Base-by-base conservation (phyloP, 2,888 invertebrate species). In the Cistogaster globosa region DNA sequence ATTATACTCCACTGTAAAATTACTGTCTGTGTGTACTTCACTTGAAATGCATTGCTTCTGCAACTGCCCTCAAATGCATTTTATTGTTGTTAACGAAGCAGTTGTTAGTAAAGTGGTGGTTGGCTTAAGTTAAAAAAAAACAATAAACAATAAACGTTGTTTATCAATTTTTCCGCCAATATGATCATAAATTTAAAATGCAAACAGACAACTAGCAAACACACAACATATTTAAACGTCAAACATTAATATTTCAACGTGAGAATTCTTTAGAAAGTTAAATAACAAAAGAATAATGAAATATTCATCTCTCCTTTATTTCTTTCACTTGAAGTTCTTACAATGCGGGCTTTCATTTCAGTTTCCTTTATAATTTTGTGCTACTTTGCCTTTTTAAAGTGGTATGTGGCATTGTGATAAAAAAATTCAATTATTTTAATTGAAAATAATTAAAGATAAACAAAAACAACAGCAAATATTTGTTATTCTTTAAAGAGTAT, bases 371-470 rank as follows among this genome's bases (percentile, higher is more conserved):
- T 18, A 2, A 11, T 36, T 1, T 26, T n/a, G 18, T 42, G 12
- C 16, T 12, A 20, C 5, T 20, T 42, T 20, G 8, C 18, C 12
- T 26, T 48, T 67, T 20, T 20, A 32, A 36, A 48, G 62, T 36
- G 22, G n/a, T 68, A 22, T n/a, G 36, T 36, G 36, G 36, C 48
- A 20, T 48, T 63, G 6, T 62, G 68, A 81, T 62, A 8, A 18
- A 63, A 75, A 76, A 69, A 69, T 68, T 62, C 69, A 82, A 82
- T 82, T 75, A 76, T 32, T 71, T 82, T 71, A 62, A 69, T 69
- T 76, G 69, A 75, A 69, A 69, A 55, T 68, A 81, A 81, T 81
- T 60, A 75, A 76, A 76, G 69, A 71, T 69, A 57, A 81, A 81
- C 75, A 75, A 63, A 36, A 71, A n/a, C 48, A 65, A 20, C n/a